phyloP scores from a whole-genome alignment of 1,140 invertebrate genomes.

The Drosophila ercepeae region DNA sequence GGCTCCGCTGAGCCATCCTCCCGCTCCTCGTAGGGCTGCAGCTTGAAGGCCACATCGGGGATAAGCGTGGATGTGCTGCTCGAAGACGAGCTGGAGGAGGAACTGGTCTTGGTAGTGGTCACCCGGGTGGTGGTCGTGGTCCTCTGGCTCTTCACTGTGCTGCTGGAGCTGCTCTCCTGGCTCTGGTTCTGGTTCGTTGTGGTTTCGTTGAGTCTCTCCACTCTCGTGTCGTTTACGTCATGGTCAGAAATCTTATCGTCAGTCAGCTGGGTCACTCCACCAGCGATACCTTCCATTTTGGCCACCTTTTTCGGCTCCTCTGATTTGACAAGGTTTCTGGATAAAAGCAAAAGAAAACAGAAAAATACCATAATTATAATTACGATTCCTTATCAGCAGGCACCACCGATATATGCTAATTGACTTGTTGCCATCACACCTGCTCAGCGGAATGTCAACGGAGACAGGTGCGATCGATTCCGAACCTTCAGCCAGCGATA shows the following conservation, averaged over 20 bases:
- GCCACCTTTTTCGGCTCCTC: constrained; percentile 67
- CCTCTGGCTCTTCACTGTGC: constrained; percentile 40
- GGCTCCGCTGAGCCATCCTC: constrained; percentile 5
- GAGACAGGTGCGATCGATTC: constrained; percentile 23
- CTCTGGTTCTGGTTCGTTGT: constrained; percentile 34
- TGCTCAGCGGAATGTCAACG: constrained; percentile 36
- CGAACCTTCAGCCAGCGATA: constrained; percentile 54
- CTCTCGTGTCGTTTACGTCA: constrained; percentile 40
- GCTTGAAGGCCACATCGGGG: constrained; percentile 61
- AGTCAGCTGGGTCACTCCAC: constrained; percentile 23
- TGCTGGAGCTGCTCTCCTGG: constrained; percentile 31
- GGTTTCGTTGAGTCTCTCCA: constrained; percentile 14
- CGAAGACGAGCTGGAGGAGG: constrained; percentile 38
- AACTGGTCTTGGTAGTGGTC: constrained; percentile 57
- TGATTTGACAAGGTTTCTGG: constrained; percentile 62
- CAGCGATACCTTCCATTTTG: constrained; percentile 60
- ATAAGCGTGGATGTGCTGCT: constrained; percentile 11
- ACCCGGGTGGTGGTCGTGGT: constrained; percentile 63
- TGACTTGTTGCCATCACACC: constrained; percentile 46
- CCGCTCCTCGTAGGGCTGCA: constrained; percentile 67
- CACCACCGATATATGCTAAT: constrained; percentile 55
- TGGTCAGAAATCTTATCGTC: constrained; percentile 65
- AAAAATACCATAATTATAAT: constrained; percentile 54
- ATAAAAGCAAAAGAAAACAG: constrained; percentile 15
- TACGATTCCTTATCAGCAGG: constrained; percentile 56